Percentiles rank a stretch among this genome's conserved stretches.
Evolutionary conservation across 2,113 vertebrate species (phyloP).

Genomic region (Lepus europaeus): DNA sequence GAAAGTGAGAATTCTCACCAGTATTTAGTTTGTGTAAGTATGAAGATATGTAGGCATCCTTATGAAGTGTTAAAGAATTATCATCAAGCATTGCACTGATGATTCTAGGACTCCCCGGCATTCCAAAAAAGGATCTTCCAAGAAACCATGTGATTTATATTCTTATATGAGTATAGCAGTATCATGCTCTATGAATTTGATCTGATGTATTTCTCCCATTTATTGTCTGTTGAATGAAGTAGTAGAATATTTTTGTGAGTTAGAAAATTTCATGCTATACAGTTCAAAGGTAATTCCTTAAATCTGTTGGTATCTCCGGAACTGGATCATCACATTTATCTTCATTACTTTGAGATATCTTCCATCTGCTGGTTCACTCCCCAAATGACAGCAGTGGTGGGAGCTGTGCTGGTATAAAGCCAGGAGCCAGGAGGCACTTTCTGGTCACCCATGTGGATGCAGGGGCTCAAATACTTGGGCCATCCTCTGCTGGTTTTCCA

Average conservation of each 20-base stretch:
- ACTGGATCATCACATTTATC: background rate
- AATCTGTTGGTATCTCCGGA: background rate
- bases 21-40: background rate
- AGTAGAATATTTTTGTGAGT: background rate
- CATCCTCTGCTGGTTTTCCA: too few relatives aligned
- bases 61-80: conserved; percentile 4
- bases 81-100: background rate
- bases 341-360: background rate
- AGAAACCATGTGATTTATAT: background rate
- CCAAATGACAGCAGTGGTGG: too few relatives aligned
- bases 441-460: too few relatives aligned
- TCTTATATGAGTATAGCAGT: background rate
- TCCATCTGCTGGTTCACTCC: background rate
- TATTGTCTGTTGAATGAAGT: background rate
- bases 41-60: background rate
- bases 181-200: background rate
- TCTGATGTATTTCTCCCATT: background rate
- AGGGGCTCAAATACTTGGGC: too few relatives aligned
- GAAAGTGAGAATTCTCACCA: background rate
- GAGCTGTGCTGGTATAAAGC: too few relatives aligned
- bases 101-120: background rate
- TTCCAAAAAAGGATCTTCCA: background rate
- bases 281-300: background rate
- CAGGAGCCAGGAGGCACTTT: too few relatives aligned
- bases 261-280: background rate